These are phyloP conservation scores for Drosophila subquinaria DNA, from an alignment of 2,888 invertebrate species.

Conservation along the genomic window DNA sequence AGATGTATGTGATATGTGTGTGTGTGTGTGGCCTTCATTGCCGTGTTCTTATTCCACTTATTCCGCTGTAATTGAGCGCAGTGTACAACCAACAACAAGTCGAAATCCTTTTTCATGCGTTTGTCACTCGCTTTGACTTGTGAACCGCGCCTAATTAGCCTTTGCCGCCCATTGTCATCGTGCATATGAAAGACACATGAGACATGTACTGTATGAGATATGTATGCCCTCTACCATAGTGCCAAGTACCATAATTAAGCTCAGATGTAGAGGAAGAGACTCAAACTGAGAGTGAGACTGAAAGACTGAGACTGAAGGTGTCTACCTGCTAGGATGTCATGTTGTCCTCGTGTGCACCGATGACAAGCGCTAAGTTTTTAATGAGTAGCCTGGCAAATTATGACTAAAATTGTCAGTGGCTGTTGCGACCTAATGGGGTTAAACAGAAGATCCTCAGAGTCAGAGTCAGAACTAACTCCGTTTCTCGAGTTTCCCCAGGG, in stretches of 20 bases:
- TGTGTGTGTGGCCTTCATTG: slow-evolving; percentile 38
- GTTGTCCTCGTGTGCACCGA: slow-evolving; percentile 53
- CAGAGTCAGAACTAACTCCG: background rate
- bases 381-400: slow-evolving; percentile 63
- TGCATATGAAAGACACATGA: slow-evolving; percentile 14
- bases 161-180: slow-evolving; percentile 63
- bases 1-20: background rate
- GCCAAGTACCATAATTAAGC: slow-evolving; percentile 69
- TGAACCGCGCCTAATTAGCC: slow-evolving; percentile 76
- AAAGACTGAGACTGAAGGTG: background rate
- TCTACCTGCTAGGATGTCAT: slow-evolving; percentile 37
- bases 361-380: slow-evolving; percentile 75
- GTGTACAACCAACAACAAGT: slow-evolving; percentile 25
- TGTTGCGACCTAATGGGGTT: slow-evolving; percentile 65
- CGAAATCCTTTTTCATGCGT: slow-evolving; percentile 30
- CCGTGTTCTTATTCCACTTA: slow-evolving; percentile 31
- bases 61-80: slow-evolving; percentile 58
- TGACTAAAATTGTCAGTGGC: slow-evolving; percentile 64
- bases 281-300: background rate
- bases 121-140: slow-evolving; percentile 61
- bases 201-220: slow-evolving; percentile 16
- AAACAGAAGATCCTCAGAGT: slow-evolving; percentile 46
- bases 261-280: slow-evolving; percentile 34
- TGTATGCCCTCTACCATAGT: slow-evolving; percentile 20
- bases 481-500: slow-evolving; percentile 5